These are phyloP conservation scores for Labrus mixtus DNA, from an alignment of 2,113 vertebrate species.

Conservation along the genomic window DNA sequence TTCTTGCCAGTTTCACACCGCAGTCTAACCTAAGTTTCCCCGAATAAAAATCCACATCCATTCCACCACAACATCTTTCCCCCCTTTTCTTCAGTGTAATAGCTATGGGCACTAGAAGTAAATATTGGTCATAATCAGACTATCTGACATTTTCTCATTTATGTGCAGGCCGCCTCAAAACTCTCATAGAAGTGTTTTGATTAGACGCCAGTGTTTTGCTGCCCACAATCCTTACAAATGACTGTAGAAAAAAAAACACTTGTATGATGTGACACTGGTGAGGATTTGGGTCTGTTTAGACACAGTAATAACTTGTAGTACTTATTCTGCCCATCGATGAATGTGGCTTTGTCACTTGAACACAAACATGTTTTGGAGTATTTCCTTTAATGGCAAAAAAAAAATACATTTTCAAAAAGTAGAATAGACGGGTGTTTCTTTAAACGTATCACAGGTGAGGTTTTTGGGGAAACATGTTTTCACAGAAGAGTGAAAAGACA, in stretches of 20 bases:
- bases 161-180: too few species aligned
- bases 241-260: background rate
- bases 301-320: background rate
- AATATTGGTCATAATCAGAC: too few species aligned
- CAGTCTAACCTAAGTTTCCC: too few species aligned
- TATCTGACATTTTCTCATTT: too few species aligned
- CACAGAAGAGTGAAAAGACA: background rate
- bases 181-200: too few species aligned
- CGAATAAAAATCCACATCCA: too few species aligned
- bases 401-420: background rate
- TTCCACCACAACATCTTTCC: too few species aligned
- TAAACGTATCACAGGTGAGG: background rate
- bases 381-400: background rate
- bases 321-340: too few species aligned
- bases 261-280: background rate
- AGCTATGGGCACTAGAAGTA: too few species aligned
- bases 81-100: too few species aligned
- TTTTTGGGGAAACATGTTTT: background rate
- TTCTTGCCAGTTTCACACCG: too few species aligned
- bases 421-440: background rate
- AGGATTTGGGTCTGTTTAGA: background rate
- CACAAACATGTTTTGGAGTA: background rate
- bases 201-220: too few species aligned
- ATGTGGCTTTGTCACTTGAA: background rate
- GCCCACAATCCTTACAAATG: background rate